A percentile compares a stretch with the other conserved stretches of the same genome.
Conservation (phyloP, 1,140 invertebrate genomes). For the Mesaphorura yosii region DNA sequence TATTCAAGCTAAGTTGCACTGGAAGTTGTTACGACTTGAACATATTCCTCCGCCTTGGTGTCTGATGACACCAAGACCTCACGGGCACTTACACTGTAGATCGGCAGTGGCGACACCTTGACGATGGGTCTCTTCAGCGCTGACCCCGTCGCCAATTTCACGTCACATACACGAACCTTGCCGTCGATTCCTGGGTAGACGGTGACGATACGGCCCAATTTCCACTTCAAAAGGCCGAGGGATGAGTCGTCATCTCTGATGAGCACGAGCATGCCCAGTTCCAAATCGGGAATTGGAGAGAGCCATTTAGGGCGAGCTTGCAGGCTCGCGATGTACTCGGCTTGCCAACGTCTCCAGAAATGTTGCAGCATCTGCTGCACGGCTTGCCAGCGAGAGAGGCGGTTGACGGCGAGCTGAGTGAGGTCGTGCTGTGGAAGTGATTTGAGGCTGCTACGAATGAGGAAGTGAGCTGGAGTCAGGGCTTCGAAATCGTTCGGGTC, state of each 20-base stretch:
- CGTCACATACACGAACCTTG: background rate
- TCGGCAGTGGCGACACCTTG: background rate
- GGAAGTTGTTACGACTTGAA: background rate
- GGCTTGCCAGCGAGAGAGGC: slow-evolving; percentile 29
- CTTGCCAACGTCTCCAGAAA: slow-evolving; percentile 32
- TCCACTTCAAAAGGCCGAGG: slow-evolving; percentile 32
- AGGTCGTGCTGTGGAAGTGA: slow-evolving; percentile 10
- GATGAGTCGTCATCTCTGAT: slow-evolving; percentile 32
- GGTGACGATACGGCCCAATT: slow-evolving; percentile 31
- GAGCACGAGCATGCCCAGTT: slow-evolving; percentile 27
- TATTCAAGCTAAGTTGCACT: background rate
- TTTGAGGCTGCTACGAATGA: slow-evolving; percentile 11
- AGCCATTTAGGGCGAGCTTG: slow-evolving; percentile 31
- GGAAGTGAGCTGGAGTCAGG: slow-evolving; percentile 31
- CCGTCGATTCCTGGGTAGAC: background rate
- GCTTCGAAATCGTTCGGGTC: slow-evolving; percentile 33
- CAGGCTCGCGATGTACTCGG: slow-evolving; percentile 34
- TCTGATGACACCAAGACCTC: background rate
- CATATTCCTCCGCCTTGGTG: background rate
- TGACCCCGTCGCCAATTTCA: background rate
- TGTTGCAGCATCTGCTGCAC: slow-evolving; percentile 29
- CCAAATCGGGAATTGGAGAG: slow-evolving; percentile 18
- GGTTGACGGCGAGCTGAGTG: background rate
- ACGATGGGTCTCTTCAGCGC: background rate
- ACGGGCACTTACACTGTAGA: background rate